Evolutionary conservation across 2,888 invertebrate genomes (phyloP), one percentile per base, ranked within the genome.

Genomic region (Timandra comae): DNA sequence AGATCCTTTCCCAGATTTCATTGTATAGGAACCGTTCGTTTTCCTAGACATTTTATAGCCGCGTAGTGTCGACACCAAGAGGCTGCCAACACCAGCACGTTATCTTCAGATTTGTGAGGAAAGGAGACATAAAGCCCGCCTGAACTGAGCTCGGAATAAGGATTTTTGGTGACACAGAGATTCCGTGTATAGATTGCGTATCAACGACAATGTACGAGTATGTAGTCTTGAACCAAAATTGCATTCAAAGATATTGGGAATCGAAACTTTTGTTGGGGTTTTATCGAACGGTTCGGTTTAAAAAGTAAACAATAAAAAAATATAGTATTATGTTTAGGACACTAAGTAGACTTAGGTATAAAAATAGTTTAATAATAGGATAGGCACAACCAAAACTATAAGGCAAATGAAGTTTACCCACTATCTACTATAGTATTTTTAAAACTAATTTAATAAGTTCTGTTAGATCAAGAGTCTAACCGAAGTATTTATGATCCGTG

Each of bases 71-170:
- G 41, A 37, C 29, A 33, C 36, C 32, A 40, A 43, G 41, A 43
- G 38, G 46, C 43, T 55, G 52, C 55, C 59, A 54, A 54, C 56
- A 53, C 46, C 36, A 52, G 33, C 42, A 55, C 50, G 63, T 61
- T 72, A 70, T 68, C 70, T 67, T 52, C 55, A 65, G 69, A 74
- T 75, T 74, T 71, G 63, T 65, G 59, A 63, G 56, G 53, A 64
- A 69, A 69, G 64, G 65, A 68, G 65, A 71, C 67, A 57, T 62
- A 71, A 68, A 72, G 63, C 70, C 56, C 47, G 52, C 52, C 56
- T 58, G 57, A 64, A 64, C 62, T 65, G 54, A 60, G 60, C 53
- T 56, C 52, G 50, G 47, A 53, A 55, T 56, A 61, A 53, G 56
- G 60, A 62, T 62, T 58, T 64, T 53, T 35, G 56, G 60, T 56